Percentiles rank a stretch among this genome's conserved stretches.
Conservation (phyloP, 2,888 invertebrate species). For the Digitonthophagus gazella region DNA sequence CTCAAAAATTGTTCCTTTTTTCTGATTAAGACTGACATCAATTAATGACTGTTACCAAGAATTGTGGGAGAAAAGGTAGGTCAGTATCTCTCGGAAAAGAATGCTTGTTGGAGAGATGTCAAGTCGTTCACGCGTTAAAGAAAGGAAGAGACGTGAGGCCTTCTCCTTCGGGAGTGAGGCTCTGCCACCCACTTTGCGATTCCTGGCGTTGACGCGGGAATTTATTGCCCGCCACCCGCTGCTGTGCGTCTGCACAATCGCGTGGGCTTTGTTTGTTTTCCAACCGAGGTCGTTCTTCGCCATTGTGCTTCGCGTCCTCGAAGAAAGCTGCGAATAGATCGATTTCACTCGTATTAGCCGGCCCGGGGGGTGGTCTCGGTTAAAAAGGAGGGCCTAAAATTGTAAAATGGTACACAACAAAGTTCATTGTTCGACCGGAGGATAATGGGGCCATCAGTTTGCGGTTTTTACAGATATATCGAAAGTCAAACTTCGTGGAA, state of each 20-base stretch:
- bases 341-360: not conserved
- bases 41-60: not conserved
- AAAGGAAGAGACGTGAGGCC: not conserved
- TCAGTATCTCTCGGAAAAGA: not conserved
- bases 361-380: not conserved
- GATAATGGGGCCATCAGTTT: not conserved
- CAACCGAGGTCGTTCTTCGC: conserved; percentile 1
- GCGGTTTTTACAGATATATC: not conserved
- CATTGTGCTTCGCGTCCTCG: not conserved
- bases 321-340: not conserved
- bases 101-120: not conserved
- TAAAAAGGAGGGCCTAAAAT: too few relatives aligned
- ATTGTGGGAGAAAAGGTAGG: not conserved
- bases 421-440: not conserved
- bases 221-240: conserved; percentile 16
- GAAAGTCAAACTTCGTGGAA: not conserved
- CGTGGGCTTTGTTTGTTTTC: conserved; percentile 12
- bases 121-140: not conserved
- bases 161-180: not conserved
- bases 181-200: not conserved
- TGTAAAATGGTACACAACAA: not conserved
- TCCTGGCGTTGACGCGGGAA: not conserved
- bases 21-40: not conserved
- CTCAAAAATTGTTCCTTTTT: not conserved
- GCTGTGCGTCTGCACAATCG: conserved; percentile 10